Base-by-base conservation (phyloP, 1,140 invertebrate genomes). In the Tachypleus tridentatus region DNA sequence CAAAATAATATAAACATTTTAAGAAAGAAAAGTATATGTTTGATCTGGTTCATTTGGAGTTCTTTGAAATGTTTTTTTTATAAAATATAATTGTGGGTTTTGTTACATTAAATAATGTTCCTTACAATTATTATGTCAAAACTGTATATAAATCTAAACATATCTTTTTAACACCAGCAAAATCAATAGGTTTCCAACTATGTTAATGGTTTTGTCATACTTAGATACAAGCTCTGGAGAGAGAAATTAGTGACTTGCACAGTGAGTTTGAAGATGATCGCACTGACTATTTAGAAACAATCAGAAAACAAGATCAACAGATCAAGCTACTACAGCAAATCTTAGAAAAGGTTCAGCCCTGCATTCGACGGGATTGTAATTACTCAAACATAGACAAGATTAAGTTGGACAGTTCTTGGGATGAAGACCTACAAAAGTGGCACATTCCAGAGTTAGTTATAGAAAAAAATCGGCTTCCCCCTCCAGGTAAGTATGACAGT, bases 251-350 rank as follows among this genome's bases (percentile, higher is more conserved):
- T 29, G 89, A 93, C 77, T 76, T 93, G 3, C 88, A 91, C 70
- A 82, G 85, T 56, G 89, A 93, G 78, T 93, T 93, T 77, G 87
- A 93, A 77, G 80, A 83, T 62, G 89, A 93, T 73, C 76, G 89
- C 8, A 84, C 87, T 4, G 89, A 93, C 74, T 92, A 92, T 73
- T 76, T 93, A 57, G 90, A 93, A 74, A 88, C 89, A 3, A 90
- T 93, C 57, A 76, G 89, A 29, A 81, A 83, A 73, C 86, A 90
- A 72, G 86, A 90, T 58, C 82, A 84, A 70, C 84, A 88, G 70
- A 72, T 87, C 4, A 85, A 86, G 74, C 79, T 91, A 8, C 76
- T 86, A 50, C 80, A 83, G 58, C 83, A 85, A 73, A 82, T 93
- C 47, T 68, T 88, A 4, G 84, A 87, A 4, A 86, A 85, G 76